Conservation (phyloP, 1,140 invertebrate species). For the Drosophila parvula region DNA sequence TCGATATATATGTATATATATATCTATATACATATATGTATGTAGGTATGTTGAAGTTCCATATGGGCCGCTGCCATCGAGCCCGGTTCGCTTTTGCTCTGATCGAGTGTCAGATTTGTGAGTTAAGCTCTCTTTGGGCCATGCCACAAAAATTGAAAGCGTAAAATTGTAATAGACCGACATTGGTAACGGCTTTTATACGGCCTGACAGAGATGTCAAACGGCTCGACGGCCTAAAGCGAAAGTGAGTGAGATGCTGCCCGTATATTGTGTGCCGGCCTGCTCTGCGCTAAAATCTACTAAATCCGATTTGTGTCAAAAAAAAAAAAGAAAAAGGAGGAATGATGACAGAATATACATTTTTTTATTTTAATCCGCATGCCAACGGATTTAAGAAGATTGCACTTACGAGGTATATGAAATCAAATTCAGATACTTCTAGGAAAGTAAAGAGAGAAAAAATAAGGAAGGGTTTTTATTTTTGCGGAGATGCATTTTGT, state of each 20-base stretch:
- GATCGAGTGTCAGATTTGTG: constrained; percentile 68
- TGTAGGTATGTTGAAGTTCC: constrained; percentile 7
- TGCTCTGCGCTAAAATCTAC: constrained; percentile 17
- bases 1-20: constrained; percentile 13
- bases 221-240: constrained; percentile 38
- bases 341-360: constrained; percentile 1
- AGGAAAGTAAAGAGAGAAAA: not conserved
- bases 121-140: constrained; percentile 52
- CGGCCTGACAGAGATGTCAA: constrained; percentile 59
- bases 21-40: not conserved
- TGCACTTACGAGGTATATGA: not conserved
- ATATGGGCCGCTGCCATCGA: constrained; percentile 6
- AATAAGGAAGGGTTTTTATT: too few species aligned
- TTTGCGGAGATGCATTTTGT: too few species aligned
- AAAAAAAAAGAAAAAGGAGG: not conserved
- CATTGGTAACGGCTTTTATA: constrained; percentile 36
- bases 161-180: constrained; percentile 42
- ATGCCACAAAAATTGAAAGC: constrained; percentile 55
- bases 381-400: constrained; percentile 14
- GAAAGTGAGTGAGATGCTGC: constrained; percentile 9
- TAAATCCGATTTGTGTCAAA: constrained; percentile 48
- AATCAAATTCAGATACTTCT: not conserved
- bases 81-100: constrained; percentile 3
- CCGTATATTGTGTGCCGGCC: not conserved
- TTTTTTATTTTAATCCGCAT: constrained; percentile 2